A percentile compares a stretch with the other conserved stretches of the same genome.
phyloP scores from a whole-genome alignment of 2,113 vertebrate species.

The Elgaria multicarinata region DNA sequence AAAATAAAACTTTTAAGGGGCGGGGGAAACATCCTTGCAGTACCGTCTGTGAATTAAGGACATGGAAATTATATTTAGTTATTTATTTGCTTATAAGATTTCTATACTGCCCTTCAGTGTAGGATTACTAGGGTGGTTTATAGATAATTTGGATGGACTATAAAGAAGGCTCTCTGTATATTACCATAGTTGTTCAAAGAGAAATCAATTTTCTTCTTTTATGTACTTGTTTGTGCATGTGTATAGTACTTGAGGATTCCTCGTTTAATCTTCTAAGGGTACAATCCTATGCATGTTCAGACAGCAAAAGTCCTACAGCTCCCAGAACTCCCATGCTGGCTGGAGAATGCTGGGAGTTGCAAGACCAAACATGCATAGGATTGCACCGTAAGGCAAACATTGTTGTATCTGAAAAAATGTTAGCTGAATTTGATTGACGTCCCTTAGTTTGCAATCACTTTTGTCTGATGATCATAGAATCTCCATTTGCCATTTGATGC shows the following conservation, averaged over 20 bases:
- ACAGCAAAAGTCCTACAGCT: no score
- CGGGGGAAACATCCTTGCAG: background rate
- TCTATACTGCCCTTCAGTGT: background rate
- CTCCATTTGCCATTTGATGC: background rate
- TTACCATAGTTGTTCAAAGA: background rate
- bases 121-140: background rate
- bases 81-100: background rate
- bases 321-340: no score
- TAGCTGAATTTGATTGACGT: background rate
- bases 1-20: background rate
- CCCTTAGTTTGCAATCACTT: constrained; percentile 8
- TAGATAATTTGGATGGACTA: background rate
- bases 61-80: background rate
- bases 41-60: background rate
- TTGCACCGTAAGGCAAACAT: background rate
- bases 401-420: background rate
- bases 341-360: no score
- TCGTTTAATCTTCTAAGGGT: background rate
- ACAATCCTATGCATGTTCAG: no score
- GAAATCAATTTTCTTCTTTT: background rate
- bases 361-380: no score
- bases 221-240: background rate
- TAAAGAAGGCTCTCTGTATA: background rate
- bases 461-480: constrained; percentile 24
- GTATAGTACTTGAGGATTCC: background rate